phyloP scores from a whole-genome alignment of 2,113 vertebrate genomes.

The Bubo scandiacus region DNA sequence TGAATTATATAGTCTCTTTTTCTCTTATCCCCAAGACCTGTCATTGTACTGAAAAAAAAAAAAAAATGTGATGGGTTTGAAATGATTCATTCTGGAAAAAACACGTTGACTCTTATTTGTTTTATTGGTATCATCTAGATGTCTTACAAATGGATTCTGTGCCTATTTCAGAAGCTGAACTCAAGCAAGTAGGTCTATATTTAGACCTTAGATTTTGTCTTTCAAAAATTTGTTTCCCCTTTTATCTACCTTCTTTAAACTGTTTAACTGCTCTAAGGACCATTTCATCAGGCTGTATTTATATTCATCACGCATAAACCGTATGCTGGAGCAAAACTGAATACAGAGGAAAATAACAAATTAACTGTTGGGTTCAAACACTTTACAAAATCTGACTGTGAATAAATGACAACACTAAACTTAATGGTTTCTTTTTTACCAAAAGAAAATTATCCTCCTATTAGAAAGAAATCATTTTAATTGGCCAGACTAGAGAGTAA shows the following conservation, averaged over 20 bases:
- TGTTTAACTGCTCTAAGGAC: not conserved
- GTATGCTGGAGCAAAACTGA: not conserved
- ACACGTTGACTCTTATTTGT: not conserved
- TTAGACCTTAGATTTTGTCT: not conserved
- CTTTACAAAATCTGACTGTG: not conserved
- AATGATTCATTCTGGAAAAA: not conserved
- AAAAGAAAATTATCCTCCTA: not conserved
- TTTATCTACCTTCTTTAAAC: not conserved
- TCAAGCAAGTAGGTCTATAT: not conserved
- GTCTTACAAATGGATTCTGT: not conserved
- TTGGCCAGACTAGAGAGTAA: not conserved
- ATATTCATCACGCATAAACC: not conserved
- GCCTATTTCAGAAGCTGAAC: not conserved
- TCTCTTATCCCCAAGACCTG: not conserved
- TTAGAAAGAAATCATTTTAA: slow-evolving; percentile 35
- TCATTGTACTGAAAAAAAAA: not conserved
- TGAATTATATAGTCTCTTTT: not conserved
- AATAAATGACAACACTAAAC: not conserved
- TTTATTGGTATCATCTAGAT: not conserved
- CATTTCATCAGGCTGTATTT: not conserved
- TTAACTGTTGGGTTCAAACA: not conserved
- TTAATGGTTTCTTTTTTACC: not conserved
- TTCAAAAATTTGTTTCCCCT: not conserved
- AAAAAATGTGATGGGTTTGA: not conserved
- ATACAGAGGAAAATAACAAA: not conserved